A percentile compares a stretch with the other conserved stretches of the same genome.
These are phyloP conservation scores for Nineta flava DNA, from an alignment of 2,888 invertebrate genomes.

Conservation along the genomic window DNA sequence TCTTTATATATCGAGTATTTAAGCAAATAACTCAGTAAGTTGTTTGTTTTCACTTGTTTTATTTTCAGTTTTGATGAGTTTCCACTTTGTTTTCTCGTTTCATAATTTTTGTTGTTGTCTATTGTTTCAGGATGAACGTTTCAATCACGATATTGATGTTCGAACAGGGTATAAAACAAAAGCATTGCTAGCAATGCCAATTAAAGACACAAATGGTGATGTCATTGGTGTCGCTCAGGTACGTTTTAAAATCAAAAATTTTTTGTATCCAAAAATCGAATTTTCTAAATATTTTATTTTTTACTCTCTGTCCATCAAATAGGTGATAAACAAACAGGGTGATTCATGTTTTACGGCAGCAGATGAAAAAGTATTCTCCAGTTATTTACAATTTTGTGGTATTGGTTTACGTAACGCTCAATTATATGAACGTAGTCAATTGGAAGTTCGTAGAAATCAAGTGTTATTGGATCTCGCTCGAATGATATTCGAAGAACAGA, in stretches of 20 bases:
- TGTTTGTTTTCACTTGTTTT: too few relatives aligned
- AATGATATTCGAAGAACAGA: constrained; percentile 94
- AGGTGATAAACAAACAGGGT: constrained; percentile 82
- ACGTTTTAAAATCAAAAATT: constrained; percentile 17
- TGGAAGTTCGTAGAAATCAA: constrained; percentile 91
- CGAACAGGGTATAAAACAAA: constrained; percentile 86
- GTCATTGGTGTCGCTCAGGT: constrained; percentile 95
- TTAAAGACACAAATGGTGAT: constrained; percentile 85
- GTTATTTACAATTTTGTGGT: constrained; percentile 92
- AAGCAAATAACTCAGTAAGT: too few relatives aligned
- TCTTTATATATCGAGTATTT: too few relatives aligned
- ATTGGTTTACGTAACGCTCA: constrained; percentile 93
- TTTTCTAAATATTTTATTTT: not conserved
- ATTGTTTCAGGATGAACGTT: constrained; percentile 57
- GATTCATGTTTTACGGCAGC: constrained; percentile 67
- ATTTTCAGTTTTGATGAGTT: too few relatives aligned
- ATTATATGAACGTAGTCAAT: constrained; percentile 83
- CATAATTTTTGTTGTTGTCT: not conserved
- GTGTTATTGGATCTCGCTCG: constrained; percentile 85
- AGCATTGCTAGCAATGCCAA: constrained; percentile 89
- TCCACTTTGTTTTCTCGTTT: too few relatives aligned
- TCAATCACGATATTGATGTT: constrained; percentile 87
- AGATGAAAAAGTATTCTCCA: constrained; percentile 82
- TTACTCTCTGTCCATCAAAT: constrained; percentile 13
- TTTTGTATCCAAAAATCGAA: not conserved